Conservation (phyloP, 2,797 vertebrate genomes). For the Gymnoscopelus microlampas region DNA sequence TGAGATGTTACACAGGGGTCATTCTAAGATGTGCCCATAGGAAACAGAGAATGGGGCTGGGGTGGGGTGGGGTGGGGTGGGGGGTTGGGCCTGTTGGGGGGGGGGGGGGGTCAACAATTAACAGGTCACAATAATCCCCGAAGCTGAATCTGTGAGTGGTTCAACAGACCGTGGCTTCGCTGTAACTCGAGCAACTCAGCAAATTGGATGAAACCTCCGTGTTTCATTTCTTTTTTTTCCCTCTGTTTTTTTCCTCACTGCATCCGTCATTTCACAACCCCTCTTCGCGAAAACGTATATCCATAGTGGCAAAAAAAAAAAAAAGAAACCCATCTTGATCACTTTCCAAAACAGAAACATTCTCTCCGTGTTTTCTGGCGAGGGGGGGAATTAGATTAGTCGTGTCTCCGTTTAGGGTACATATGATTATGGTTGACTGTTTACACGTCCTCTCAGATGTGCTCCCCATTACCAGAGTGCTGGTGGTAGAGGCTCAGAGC, state of each 20-base stretch:
- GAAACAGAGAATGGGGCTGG: constrained; percentile 49
- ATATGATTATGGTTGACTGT: constrained; percentile 78
- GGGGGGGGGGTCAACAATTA: constrained; percentile 49
- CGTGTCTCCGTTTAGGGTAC: constrained; percentile 69
- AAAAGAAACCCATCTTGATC: constrained; percentile 46
- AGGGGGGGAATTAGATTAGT: constrained; percentile 71
- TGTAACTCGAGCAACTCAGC: constrained; percentile 71
- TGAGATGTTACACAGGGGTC: constrained; percentile 76
- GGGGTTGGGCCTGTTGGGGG: no score
- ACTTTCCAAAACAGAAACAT: constrained; percentile 68
- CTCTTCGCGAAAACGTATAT: constrained; percentile 42
- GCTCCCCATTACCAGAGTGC: constrained; percentile 68
- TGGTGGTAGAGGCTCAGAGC: constrained; percentile 67
- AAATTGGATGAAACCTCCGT: constrained; percentile 71
- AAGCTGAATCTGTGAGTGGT: constrained; percentile 56
- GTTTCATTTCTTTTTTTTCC: not conserved
- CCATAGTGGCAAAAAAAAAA: constrained; percentile 36
- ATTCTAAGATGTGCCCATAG: constrained; percentile 52
- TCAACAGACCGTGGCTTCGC: constrained; percentile 57
- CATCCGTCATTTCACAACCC: constrained; percentile 66
- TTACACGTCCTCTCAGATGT: constrained; percentile 79
- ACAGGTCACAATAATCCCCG: constrained; percentile 67
- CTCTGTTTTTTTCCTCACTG: not conserved
- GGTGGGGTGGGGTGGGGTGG: no score
- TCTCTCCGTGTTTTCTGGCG: constrained; percentile 73